Base-by-base conservation (phyloP, 2,888 invertebrate species). In the Thymelicus sylvestris region DNA sequence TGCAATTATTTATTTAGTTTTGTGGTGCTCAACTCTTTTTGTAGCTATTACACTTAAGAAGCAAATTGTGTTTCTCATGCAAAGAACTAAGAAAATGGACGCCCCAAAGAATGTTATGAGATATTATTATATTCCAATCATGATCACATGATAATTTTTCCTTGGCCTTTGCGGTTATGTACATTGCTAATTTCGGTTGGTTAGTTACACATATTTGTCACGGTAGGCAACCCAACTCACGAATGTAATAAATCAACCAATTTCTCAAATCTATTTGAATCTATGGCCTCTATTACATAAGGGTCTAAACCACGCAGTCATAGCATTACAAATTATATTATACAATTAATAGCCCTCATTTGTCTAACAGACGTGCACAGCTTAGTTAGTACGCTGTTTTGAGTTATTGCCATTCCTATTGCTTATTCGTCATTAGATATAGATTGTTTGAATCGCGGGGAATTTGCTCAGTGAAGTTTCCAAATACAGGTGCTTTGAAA, bases 271-370 rank as follows among this genome's bases (percentile, higher is more conserved):
- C 65, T 12, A 15, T 24, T 55, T 38, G 47, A 64, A 64, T 64
- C 48, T 63, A 63, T 63, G 39, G n/a, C 48, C 48, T 19, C 63
- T 7, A 63, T 48, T 63, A 48, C 15, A 41, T 15, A 48, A 64
- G 64, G 64, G 38, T 7, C 55, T 24, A 7, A 39, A 24, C 65
- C 52, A 50, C 64, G 8, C 31, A 19, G 41, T 39, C 15, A 41
- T 39, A 19, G 39, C 31, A 59, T 59, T 41, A 65, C 65, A 65
- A 52, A 52, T 65, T 48, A 65, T 65, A 39, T 19, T 62, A 19
- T 19, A 55, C 39, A 55, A 65, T 55, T 65, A 65, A 65, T 65
- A 65, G 52, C 65, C 19, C 6, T 55, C 15, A 65, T 65, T 50
- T 65, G 65, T 65, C 48, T 41, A 62, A 47, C 62, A 62, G 48